Base-by-base conservation (phyloP, 2,797 vertebrate genomes). In the Phataginus tetradactyla region DNA sequence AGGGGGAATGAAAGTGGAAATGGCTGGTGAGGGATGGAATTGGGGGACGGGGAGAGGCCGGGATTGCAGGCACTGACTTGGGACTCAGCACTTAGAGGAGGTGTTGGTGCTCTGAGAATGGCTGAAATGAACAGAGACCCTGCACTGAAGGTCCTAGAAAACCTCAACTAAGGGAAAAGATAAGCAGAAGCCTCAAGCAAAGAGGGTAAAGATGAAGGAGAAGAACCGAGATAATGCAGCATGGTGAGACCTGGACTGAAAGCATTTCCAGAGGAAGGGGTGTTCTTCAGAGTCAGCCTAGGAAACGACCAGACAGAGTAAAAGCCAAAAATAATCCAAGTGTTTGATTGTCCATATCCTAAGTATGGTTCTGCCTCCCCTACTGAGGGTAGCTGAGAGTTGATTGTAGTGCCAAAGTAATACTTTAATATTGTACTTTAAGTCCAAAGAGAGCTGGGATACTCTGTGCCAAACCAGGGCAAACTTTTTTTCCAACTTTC, bases 401-500 rank as follows among this genome's bases (percentile, higher is more conserved):
- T 89, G 83, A 92, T 77, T 85, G 37, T 71, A 89, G 75, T 25
- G 51, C 75, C 83, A 91, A 96, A 92, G n/a, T 91, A 97, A 86
- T 81, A 86, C 66, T 90, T 94, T 61, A 83, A 93, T 90, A 66
- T 53, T 81, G 23, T 80, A 90, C 75, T 95, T 94, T 64, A 84
- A 92, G 55, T 89, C 79, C 66, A 85, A 20, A 93, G 27, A 81
- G 74, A 95, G 81, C 75, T 94, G 94, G 72, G 45, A 78, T 85
- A 80, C 89, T 91, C 83, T 97, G 79, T 95, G 63, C 79, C 91
- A 97, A 96, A 72, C 64, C 66, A 74, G 61, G 78, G 57, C 83
- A 97, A 97, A 84, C 74, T 37, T 97, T 96, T 96, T 95, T 97
- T 63, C 92, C 90, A 84, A 42, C 90, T 83, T 94, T 90, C 59